Conservation (phyloP, 2,113 vertebrate species). For the Rhynchomys soricoides region DNA sequence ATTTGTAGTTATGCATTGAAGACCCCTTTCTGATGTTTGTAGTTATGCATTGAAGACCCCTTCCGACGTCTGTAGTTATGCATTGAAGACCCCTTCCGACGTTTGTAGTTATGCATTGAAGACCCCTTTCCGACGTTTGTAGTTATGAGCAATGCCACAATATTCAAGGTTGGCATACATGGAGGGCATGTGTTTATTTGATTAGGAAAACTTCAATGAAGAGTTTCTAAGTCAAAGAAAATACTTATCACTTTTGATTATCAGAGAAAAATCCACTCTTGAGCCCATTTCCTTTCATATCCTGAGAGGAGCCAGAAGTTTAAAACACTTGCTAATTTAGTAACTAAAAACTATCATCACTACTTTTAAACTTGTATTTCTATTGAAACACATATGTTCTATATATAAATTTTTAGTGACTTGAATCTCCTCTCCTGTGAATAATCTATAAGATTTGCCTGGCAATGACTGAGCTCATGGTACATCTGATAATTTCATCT, state of each 20-base stretch:
- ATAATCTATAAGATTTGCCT: neutral
- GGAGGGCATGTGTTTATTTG: neutral
- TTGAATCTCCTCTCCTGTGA: neutral
- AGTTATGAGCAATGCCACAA: neutral
- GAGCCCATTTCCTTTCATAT: neutral
- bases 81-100: too few species aligned
- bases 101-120: too few species aligned
- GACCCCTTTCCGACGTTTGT: too few species aligned
- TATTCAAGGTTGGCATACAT: neutral
- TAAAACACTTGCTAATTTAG: neutral
- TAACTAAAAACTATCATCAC: neutral
- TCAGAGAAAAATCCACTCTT: neutral
- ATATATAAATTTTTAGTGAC: neutral
- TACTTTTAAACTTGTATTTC: slow-evolving; percentile 8
- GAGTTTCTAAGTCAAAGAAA: neutral
- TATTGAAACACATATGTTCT: neutral
- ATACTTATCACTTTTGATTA: neutral
- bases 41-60: neutral
- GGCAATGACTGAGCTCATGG: neutral
- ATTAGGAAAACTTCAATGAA: neutral
- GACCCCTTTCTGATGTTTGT: too few species aligned
- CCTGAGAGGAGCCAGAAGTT: neutral
- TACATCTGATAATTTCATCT: neutral
- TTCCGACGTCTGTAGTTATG: too few species aligned
- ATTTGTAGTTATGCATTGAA: too few species aligned